Evolutionary conservation across 1,140 invertebrate genomes (phyloP).

Genomic region (Rhagoletis zephyria): DNA sequence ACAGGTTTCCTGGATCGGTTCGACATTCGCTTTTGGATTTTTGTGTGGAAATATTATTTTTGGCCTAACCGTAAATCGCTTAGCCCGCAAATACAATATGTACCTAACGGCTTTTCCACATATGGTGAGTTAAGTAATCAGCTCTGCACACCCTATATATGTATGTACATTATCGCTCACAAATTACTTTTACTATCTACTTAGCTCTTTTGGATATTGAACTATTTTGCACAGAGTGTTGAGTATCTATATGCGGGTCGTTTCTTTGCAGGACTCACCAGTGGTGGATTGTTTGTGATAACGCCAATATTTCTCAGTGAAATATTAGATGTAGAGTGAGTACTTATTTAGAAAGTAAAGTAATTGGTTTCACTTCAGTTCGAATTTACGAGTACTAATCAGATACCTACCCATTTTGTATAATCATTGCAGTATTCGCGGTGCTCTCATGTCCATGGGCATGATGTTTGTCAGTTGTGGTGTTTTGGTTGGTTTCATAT

Average conservation of each 20-base stretch:
- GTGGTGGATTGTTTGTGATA: conserved; percentile 66
- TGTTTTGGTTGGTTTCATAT: conserved; percentile 82
- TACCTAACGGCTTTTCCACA: conserved; percentile 71
- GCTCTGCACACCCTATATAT: background rate
- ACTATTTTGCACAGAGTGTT: conserved; percentile 66
- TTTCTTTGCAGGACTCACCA: conserved; percentile 71
- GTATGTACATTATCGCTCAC: background rate
- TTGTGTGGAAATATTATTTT: conserved; percentile 69
- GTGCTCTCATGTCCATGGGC: conserved; percentile 85
- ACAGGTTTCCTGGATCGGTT: conserved; percentile 72
- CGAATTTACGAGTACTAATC: background rate
- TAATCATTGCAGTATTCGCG: conserved; percentile 78
- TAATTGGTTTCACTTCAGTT: no score
- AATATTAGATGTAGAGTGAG: conserved; percentile 59
- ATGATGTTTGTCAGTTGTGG: conserved; percentile 87
- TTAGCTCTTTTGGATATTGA: conserved; percentile 66
- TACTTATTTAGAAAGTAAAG: no score
- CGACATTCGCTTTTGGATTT: conserved; percentile 67
- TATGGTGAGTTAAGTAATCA: conserved; percentile 62
- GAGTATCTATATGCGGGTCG: conserved; percentile 71
- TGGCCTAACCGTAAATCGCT: conserved; percentile 68
- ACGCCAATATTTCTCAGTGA: conserved; percentile 69
- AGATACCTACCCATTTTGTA: background rate
- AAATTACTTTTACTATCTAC: no score
- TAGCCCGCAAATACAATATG: conserved; percentile 74